phyloP scores from a whole-genome alignment of 2,797 vertebrate genomes.

The Ctenosaura bakeri region DNA sequence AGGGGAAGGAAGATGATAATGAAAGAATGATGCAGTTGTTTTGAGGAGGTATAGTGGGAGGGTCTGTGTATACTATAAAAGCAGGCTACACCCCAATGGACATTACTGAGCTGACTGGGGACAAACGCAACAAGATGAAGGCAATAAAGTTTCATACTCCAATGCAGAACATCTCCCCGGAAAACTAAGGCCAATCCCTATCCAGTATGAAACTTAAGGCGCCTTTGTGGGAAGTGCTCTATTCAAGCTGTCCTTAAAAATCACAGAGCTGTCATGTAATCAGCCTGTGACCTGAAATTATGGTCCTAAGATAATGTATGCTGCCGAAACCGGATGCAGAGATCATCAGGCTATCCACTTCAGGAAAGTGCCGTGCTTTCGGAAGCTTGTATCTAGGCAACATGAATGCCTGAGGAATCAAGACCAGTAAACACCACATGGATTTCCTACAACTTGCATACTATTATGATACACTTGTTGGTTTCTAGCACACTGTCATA shows the following conservation, averaged over 20 bases:
- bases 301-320: background rate
- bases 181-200: too few species aligned
- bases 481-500: too few species aligned
- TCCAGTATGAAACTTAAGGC: too few species aligned
- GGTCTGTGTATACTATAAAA: too few species aligned
- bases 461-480: background rate
- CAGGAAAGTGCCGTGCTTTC: background rate
- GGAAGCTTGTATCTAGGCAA: constrained; percentile 7
- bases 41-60: too few species aligned
- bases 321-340: constrained; percentile 8
- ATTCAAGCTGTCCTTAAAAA: background rate
- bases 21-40: too few species aligned
- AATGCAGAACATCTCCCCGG: too few species aligned
- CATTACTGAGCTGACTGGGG: too few species aligned
- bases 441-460: background rate
- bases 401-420: constrained; percentile 8
- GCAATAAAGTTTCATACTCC: too few species aligned
- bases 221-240: background rate
- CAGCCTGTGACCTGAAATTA: constrained; percentile 18
- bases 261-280: background rate
- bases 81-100: too few species aligned
- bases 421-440: background rate
- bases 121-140: too few species aligned
- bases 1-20: too few species aligned
- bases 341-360: background rate